Conservation (phyloP, 2,113 vertebrate genomes). For the Anguilla rostrata region DNA sequence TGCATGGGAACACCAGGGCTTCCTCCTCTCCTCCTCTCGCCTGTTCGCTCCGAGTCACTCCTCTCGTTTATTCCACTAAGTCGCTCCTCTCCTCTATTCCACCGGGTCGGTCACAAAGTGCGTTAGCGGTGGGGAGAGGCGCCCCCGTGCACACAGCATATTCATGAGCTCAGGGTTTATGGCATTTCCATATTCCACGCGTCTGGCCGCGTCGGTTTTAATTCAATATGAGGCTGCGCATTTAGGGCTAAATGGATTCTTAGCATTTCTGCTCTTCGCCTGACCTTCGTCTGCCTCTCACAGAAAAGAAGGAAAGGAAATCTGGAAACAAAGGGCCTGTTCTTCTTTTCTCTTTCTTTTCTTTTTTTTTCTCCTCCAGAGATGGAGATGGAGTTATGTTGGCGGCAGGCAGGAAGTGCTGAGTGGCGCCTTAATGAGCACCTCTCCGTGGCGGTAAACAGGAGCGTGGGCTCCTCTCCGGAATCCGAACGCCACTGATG, state of each 20-base stretch:
- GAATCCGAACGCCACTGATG: constrained; percentile 2
- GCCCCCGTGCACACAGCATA: neutral
- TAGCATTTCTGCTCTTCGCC: neutral
- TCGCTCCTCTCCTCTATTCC: no score
- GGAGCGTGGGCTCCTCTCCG: neutral
- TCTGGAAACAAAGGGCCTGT: neutral
- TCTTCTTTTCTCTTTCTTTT: neutral
- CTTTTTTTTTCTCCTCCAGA: neutral
- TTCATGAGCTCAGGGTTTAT: neutral
- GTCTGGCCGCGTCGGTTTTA: neutral
- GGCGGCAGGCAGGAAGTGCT: neutral
- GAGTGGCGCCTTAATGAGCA: neutral
- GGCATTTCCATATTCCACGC: neutral
- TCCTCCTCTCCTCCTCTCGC: neutral
- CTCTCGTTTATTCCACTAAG: no score
- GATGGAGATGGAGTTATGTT: neutral
- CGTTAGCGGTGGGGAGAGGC: neutral
- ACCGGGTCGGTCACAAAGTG: neutral
- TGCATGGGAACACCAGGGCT: neutral
- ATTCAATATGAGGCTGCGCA: neutral
- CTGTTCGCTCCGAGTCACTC: neutral
- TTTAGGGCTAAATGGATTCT: neutral
- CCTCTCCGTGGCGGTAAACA: neutral
- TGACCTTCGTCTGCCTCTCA: neutral
- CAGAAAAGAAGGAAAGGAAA: neutral